Evolutionary conservation across 1,140 invertebrate species (phyloP).

Genomic region (Paramacrobiotus metropolitanus): DNA sequence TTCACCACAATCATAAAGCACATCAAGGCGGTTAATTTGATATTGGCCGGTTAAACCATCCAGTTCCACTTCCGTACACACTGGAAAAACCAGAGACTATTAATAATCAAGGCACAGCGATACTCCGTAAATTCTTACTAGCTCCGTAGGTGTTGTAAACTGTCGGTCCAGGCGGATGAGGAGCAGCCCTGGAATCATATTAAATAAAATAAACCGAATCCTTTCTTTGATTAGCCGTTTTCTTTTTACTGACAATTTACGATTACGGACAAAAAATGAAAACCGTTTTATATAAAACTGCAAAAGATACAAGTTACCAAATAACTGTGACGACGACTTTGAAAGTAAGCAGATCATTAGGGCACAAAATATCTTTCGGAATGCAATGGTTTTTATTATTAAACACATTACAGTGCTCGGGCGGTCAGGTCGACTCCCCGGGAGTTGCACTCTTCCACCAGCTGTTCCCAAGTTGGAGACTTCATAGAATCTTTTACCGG

Average conservation of each 20-base stretch:
- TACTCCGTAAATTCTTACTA: no score
- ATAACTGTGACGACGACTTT: no score
- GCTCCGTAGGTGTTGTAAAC: constrained; percentile 59
- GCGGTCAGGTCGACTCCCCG: constrained; percentile 37
- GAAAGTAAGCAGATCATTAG: no score
- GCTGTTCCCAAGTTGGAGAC: constrained; percentile 36
- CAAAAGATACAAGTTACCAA: no score
- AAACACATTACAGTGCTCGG: constrained; percentile 35
- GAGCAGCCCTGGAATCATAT: neutral
- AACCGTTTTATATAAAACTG: no score
- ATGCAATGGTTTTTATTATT: no score
- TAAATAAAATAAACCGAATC: neutral
- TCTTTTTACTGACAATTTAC: neutral
- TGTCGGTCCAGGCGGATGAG: constrained; percentile 34
- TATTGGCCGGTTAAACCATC: constrained; percentile 55
- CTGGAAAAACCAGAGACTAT: no score
- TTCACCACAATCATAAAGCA: constrained; percentile 18
- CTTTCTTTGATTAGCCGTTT: neutral
- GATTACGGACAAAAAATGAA: no score
- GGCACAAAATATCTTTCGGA: no score
- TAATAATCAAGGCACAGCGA: no score
- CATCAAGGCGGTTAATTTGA: constrained; percentile 29
- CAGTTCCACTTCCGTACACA: constrained; percentile 45
- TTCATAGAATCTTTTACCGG: constrained; percentile 33
- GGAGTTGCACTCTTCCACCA: constrained; percentile 32